Evolutionary conservation across 2,888 invertebrate genomes (phyloP).

Genomic region (Sphecodes monilicornis): DNA sequence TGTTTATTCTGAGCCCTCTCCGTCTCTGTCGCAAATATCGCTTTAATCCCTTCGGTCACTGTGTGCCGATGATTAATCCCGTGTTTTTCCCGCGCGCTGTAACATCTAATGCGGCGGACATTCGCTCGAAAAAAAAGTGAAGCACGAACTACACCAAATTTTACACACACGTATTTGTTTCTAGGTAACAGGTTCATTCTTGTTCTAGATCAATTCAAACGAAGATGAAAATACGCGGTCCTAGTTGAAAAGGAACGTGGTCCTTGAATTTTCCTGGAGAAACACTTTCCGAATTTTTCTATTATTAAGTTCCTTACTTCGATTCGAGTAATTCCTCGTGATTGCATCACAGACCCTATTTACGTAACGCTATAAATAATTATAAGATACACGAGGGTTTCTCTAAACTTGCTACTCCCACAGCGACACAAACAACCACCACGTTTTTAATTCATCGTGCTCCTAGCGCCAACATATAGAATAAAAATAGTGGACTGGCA

Average conservation of each 20-base stretch:
- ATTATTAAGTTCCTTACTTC: background rate
- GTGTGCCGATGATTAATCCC: conserved; percentile 29
- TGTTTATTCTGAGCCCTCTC: conserved; percentile 46
- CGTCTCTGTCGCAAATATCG: conserved; percentile 40
- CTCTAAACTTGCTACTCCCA: background rate
- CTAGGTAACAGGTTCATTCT: background rate
- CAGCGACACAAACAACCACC: background rate
- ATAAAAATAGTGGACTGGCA: background rate
- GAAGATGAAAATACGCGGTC: background rate
- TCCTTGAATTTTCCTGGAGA: background rate
- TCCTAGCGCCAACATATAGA: background rate
- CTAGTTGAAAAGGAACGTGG: background rate
- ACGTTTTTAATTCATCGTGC: background rate
- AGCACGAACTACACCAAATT: background rate
- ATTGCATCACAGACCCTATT: conserved; percentile 6
- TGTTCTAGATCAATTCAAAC: background rate
- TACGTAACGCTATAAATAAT: conserved; percentile 6
- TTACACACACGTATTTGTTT: background rate
- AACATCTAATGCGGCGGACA: background rate
- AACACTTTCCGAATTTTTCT: background rate
- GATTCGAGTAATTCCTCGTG: background rate
- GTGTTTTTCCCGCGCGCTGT: background rate
- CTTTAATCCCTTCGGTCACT: conserved; percentile 36
- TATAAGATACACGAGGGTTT: background rate
- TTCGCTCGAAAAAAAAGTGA: background rate